A percentile compares a stretch with the other conserved stretches of the same genome.
These are phyloP conservation scores for Chrysolina americana DNA, from an alignment of 2,888 invertebrate species.

Conservation along the genomic window DNA sequence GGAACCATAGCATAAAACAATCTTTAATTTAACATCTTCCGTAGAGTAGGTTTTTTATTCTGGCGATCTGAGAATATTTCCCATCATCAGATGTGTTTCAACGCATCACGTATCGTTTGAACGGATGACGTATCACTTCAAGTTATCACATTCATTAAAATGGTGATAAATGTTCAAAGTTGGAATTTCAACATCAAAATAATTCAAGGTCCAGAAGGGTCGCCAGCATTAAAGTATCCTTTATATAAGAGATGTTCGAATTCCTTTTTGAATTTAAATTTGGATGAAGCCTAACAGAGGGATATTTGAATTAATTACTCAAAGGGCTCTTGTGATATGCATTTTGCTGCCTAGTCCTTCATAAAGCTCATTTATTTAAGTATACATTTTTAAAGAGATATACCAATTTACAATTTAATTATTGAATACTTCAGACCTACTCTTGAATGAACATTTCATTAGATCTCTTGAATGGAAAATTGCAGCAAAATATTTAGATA, in stretches of 20 bases:
- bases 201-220: constrained; percentile 42
- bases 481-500: constrained; percentile 16
- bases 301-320: constrained; percentile 55
- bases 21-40: too few species aligned
- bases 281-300: constrained; percentile 36
- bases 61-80: too few species aligned
- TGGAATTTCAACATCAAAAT: constrained; percentile 37
- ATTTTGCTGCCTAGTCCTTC: constrained; percentile 47
- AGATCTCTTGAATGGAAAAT: constrained; percentile 20
- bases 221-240: constrained; percentile 41
- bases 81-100: too few species aligned
- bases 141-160: neutral
- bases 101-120: too few species aligned
- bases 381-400: constrained; percentile 45
- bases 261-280: constrained; percentile 50
- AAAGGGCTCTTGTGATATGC: constrained; percentile 50
- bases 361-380: constrained; percentile 47
- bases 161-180: constrained; percentile 24
- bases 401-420: constrained; percentile 43
- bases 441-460: constrained; percentile 29
- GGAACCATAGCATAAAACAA: too few species aligned
- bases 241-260: constrained; percentile 45
- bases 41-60: too few species aligned
- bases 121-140: too few species aligned
- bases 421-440: constrained; percentile 41